Base-by-base conservation (phyloP, 2,797 vertebrate species). In the Falco berigora region DNA sequence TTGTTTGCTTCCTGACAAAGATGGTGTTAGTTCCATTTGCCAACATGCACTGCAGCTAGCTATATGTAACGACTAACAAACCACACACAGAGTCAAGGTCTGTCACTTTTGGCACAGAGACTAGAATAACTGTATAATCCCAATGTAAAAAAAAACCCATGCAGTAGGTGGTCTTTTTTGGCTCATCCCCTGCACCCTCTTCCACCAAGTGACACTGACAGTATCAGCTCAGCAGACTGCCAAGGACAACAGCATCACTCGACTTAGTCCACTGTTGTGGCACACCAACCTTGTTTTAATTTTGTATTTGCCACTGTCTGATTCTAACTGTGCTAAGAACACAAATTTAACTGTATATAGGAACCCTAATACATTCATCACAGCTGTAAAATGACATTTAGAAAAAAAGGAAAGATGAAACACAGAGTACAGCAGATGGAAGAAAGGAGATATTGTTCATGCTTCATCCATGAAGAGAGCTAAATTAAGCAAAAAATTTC, bases 401-500 rank as follows among this genome's bases (percentile, higher is more conserved):
- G 53, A 34, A 88, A 81, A 63, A 94, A 93, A 52, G 10, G 58
- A 95, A 87, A 63, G 14, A 40, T 56, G 44, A 84, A 94, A 69
- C 18, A 59, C 16, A 21, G 87, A 84, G 42, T 84, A 53, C 14
- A 97, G 59, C 69, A 88, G 56, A 88, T 49, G 73, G 88, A 96
- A 88, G 44, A 90, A 87, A 87, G 75, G 95, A 95, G 95, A 74
- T 58, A 61, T 86, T 8, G 44, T 88, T 95, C 95, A 61, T 86
- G 50, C 12, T 96, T 86, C 86, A 95, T 84, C 86, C 36, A 90
- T 88, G 85, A 93, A 93, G 18, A 90, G 76, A 94, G 68, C 76
- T 80, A 96, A 96, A 94, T 95, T 90, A 90, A 97, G 85, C 77
- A 49, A 66, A 92, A 78, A 86, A 91, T 84, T 94, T 96, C 42